These are phyloP conservation scores for Papilio demoleus DNA, from an alignment of 2,888 invertebrate genomes.

Conservation along the genomic window DNA sequence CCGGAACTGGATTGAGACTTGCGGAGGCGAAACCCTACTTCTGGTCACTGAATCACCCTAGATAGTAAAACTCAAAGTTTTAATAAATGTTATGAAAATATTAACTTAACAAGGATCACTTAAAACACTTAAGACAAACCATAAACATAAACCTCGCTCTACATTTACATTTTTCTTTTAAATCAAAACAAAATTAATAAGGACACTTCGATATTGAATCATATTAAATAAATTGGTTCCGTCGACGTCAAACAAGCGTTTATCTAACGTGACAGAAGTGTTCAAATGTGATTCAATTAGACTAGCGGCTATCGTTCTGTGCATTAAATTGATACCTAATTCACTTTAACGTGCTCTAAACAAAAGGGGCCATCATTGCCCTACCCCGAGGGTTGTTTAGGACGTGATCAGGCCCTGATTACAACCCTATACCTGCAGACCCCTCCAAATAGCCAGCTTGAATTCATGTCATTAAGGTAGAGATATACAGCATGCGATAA, in stretches of 20 bases:
- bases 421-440: constrained; percentile 51
- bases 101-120: too few species aligned
- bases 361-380: constrained; percentile 60
- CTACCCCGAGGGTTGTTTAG: constrained; percentile 58
- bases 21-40: too few species aligned
- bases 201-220: too few species aligned
- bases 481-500: constrained; percentile 44
- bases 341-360: constrained; percentile 50
- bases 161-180: neutral
- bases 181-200: neutral
- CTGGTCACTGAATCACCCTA: too few species aligned
- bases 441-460: constrained; percentile 60
- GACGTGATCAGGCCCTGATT: constrained; percentile 65
- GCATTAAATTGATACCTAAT: constrained; percentile 52
- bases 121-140: too few species aligned
- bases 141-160: neutral
- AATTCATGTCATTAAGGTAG: constrained; percentile 47
- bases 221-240: constrained; percentile 21
- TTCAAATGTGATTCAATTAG: constrained; percentile 42
- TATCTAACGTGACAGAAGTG: constrained; percentile 11
- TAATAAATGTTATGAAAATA: too few species aligned
- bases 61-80: too few species aligned
- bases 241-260: constrained; percentile 20
- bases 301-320: constrained; percentile 46
- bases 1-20: too few species aligned